Percentiles rank a stretch among this genome's conserved stretches.
Conservation (phyloP, 2,888 invertebrate genomes). For the Euspilapteryx auroguttella region DNA sequence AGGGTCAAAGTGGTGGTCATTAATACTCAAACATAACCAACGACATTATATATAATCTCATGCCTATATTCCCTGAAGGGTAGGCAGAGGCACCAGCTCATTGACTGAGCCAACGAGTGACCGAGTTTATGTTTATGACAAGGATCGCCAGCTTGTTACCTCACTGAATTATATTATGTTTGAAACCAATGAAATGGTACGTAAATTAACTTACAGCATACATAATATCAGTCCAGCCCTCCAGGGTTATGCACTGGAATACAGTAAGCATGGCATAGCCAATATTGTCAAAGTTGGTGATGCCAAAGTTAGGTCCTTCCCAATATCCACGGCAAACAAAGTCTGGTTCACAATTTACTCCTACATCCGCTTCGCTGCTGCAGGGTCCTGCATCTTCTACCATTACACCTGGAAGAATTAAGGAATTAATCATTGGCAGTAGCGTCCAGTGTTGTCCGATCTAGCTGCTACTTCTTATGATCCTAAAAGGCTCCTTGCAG, state of each 20-base stretch:
- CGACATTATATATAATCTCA: too few relatives aligned
- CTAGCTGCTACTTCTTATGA: too few relatives aligned
- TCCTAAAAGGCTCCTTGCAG: too few relatives aligned
- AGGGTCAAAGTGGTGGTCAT: too few relatives aligned
- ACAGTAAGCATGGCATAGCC: constrained; percentile 99
- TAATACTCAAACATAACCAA: too few relatives aligned
- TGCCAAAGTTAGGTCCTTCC: constrained; percentile 88
- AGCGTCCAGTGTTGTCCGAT: constrained; percentile 7
- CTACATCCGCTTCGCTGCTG: constrained; percentile 74
- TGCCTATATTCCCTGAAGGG: too few relatives aligned
- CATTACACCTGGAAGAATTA: constrained; percentile 15
- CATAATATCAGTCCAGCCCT: constrained; percentile 98
- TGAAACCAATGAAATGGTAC: too few relatives aligned
- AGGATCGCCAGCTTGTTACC: too few relatives aligned
- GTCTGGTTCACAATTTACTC: constrained; percentile 63
- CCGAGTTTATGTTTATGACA: too few relatives aligned
- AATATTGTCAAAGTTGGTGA: constrained; percentile 99
- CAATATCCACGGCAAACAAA: constrained; percentile 61
- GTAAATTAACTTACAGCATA: constrained; percentile 86
- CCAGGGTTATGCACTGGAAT: constrained; percentile 97
- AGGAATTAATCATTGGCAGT: neutral
- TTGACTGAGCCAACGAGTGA: too few relatives aligned
- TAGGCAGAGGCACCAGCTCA: too few relatives aligned
- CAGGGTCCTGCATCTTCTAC: constrained; percentile 29
- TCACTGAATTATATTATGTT: too few relatives aligned